phyloP scores from a whole-genome alignment of 2,113 vertebrate genomes.

The Phylloscopus trochiloides region DNA sequence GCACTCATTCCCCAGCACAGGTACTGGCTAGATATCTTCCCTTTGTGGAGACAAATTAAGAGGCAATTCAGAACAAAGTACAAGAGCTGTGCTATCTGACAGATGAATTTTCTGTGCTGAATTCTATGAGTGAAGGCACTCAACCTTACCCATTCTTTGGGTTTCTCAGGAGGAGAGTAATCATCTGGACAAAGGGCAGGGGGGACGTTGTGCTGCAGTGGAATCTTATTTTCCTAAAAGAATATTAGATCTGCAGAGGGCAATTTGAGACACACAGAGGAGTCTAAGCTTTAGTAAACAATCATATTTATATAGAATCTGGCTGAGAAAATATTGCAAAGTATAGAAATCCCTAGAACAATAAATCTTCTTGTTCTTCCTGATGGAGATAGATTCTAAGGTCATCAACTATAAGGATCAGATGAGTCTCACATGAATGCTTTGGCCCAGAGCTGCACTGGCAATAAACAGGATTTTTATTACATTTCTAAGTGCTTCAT shows the following conservation, averaged over 20 bases:
- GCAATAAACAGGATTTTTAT: slow-evolving; percentile 60
- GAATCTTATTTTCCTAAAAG: slow-evolving; percentile 12
- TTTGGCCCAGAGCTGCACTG: slow-evolving; percentile 27
- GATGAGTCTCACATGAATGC: slow-evolving; percentile 47
- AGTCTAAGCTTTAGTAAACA: slow-evolving; percentile 27
- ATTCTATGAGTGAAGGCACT: background rate
- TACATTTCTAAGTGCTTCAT: slow-evolving; percentile 54
- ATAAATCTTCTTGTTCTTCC: slow-evolving; percentile 52
- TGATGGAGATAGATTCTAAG: slow-evolving; percentile 47
- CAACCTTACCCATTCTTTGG: background rate
- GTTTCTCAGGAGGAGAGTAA: background rate
- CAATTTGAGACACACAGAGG: background rate
- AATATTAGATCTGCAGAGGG: background rate
- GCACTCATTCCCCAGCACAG: background rate
- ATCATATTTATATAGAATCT: slow-evolving; percentile 28
- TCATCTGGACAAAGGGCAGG: background rate
- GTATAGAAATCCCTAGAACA: slow-evolving; percentile 27
- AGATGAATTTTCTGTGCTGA: slow-evolving; percentile 14
- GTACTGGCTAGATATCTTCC: background rate
- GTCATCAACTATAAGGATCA: slow-evolving; percentile 30
- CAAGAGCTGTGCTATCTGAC: background rate
- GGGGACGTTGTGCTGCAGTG: background rate
- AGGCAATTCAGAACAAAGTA: background rate
- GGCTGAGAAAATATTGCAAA: background rate
- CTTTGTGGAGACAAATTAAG: slow-evolving; percentile 6